Evolutionary conservation across 2,113 vertebrate species (phyloP), one percentile per base, ranked within the genome.

Genomic region (Tenrec ecaudatus): DNA sequence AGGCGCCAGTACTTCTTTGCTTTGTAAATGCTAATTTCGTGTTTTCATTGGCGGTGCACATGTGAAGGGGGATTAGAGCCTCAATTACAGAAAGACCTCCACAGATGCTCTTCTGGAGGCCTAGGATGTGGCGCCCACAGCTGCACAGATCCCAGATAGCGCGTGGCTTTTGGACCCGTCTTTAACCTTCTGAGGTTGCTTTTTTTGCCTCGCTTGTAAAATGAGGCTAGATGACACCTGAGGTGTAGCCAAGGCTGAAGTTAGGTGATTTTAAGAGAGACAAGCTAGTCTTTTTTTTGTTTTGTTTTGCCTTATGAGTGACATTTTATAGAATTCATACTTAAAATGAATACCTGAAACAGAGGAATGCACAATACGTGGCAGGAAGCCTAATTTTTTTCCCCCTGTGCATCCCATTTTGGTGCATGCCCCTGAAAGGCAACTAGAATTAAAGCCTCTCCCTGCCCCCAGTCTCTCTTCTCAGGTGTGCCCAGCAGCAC

Each of bases 91-190:
- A 31, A 36, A 57, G 25, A 27, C 33, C 27, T 81, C 38, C 33
- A 1, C 36, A 27, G 4, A 43, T 43, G 27, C 33, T 82, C 23
- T 0, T 31, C 57, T 36, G 58, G 19, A 33, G 64, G 84, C 16
- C 71, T 64, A 0, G 2, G 0, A 12, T 12, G 0, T 29, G 17
- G 47, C 1, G 0, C 43, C 25, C 12, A 0, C 60, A 40, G 43
- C 53, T 76, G 75, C 11, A 4, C 10, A 0, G 25, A 60, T 20
- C 12, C 3, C 9, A 31, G 38, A 66, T 68, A 2, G n/a, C 1
- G 3, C 43, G 36, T 40, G 84, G 15, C 38, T 73, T 29, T 4
- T 4, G n/a, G 66, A 58, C 22, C 2, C 2, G 0, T 33, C 36
- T 76, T 43, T 27, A 3, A 25, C 75, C 69, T 25, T 29, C 64